Evolutionary conservation across 1,140 invertebrate genomes (phyloP).

Genomic region (Drosophila setifemur): DNA sequence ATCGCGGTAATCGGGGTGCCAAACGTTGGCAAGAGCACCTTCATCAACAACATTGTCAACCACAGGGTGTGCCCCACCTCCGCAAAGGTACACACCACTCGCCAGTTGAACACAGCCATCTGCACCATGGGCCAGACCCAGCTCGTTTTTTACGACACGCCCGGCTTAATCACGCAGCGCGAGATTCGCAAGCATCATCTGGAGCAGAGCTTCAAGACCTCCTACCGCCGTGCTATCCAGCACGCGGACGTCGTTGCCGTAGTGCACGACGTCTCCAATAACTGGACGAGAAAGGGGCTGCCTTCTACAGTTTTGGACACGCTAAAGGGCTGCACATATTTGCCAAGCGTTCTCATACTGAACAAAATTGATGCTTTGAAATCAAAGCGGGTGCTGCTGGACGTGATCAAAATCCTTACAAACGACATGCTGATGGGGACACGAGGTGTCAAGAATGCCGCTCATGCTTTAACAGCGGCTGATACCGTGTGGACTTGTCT

Average conservation of each 20-base stretch:
- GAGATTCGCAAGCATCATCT: constrained; percentile 88
- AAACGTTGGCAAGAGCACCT: constrained; percentile 97
- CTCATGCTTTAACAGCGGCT: not conserved
- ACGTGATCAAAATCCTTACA: constrained; percentile 87
- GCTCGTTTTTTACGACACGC: constrained; percentile 94
- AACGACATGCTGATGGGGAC: constrained; percentile 85
- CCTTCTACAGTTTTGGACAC: constrained; percentile 88
- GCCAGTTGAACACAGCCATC: constrained; percentile 88
- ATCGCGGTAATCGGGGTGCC: constrained; percentile 95
- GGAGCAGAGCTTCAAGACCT: constrained; percentile 86
- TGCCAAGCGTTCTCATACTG: constrained; percentile 90
- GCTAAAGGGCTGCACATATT: constrained; percentile 85
- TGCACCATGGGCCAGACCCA: constrained; percentile 89
- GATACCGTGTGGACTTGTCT: constrained; percentile 12
- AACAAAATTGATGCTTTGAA: constrained; percentile 95
- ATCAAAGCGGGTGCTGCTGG: constrained; percentile 89
- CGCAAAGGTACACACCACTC: constrained; percentile 95
- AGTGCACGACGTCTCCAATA: constrained; percentile 91
- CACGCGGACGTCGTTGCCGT: constrained; percentile 93
- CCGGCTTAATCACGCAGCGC: constrained; percentile 88
- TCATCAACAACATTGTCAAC: constrained; percentile 93
- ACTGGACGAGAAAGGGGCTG: constrained; percentile 86
- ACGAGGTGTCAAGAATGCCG: constrained; percentile 17
- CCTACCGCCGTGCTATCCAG: constrained; percentile 86
- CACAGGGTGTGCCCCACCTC: constrained; percentile 94